phyloP scores from a whole-genome alignment of 1,140 invertebrate species.

The Meloidogyne exigua region DNA sequence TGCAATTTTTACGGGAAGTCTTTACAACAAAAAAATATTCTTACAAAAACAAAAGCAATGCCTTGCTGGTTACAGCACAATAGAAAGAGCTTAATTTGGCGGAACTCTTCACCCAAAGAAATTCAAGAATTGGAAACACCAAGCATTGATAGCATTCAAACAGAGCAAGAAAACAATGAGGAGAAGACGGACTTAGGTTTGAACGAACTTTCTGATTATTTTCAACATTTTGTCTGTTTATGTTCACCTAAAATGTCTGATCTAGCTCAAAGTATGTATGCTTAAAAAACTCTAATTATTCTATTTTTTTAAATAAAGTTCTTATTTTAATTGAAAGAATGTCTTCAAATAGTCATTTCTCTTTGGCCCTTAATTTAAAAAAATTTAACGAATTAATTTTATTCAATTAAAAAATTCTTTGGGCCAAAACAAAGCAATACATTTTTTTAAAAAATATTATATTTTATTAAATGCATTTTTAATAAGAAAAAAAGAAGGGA shows the following conservation, averaged over 20 bases:
- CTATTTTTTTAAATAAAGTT: background rate
- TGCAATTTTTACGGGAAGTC: constrained; percentile 16
- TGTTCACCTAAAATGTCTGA: constrained; percentile 23
- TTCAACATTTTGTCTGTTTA: constrained; percentile 25
- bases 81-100: background rate
- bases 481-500: background rate
- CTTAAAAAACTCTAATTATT: background rate
- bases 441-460: background rate
- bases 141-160: background rate
- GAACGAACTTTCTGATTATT: constrained; percentile 21
- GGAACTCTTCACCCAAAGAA: background rate
- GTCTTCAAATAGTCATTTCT: too few relatives aligned
- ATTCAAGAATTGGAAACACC: background rate
- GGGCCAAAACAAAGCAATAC: background rate
- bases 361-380: too few relatives aligned
- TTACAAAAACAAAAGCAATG: background rate
- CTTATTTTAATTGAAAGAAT: too few relatives aligned
- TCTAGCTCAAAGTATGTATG: constrained; percentile 15
- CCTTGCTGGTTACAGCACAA: constrained; percentile 24
- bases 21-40: constrained; percentile 15
- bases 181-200: constrained; percentile 1
- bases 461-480: background rate
- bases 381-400: background rate
- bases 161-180: background rate
- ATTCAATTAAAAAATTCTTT: constrained; percentile 7